Evolutionary conservation across 1,140 invertebrate genomes (phyloP).

Genomic region (Alviniconcha marisindica): DNA sequence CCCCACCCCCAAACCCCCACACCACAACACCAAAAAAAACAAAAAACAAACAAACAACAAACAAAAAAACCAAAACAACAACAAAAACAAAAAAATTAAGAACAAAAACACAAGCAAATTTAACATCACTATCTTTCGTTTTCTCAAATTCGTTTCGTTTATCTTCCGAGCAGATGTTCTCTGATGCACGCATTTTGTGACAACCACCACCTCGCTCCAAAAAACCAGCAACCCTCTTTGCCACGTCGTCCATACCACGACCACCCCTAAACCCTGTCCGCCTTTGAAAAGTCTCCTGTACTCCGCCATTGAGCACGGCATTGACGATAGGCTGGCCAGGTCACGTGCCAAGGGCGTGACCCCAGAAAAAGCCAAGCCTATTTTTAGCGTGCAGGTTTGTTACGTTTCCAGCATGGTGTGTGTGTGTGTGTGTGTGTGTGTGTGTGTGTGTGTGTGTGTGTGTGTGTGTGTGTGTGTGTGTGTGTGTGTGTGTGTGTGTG

Average conservation of each 20-base stretch:
- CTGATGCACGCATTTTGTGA: background rate
- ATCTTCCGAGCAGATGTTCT: background rate
- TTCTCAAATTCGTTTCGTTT: too few relatives aligned
- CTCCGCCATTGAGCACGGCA: conserved; percentile 37
- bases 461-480: background rate
- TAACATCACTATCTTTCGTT: too few relatives aligned
- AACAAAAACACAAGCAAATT: too few relatives aligned
- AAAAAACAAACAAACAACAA: too few relatives aligned
- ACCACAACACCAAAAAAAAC: too few relatives aligned
- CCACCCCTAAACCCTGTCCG: conserved; percentile 32
- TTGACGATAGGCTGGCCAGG: conserved; percentile 40
- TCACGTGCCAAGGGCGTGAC: conserved; percentile 26
- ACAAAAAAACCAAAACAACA: too few relatives aligned
- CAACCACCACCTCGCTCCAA: background rate
- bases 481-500: conserved; percentile 3
- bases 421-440: too few relatives aligned
- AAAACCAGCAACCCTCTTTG: background rate
- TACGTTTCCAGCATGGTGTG: too few relatives aligned
- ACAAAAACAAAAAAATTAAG: background rate
- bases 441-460: background rate
- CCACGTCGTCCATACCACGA: background rate
- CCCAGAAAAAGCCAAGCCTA: conserved; percentile 42
- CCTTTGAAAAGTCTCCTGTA: conserved; percentile 33
- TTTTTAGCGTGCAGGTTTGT: conserved; percentile 53
- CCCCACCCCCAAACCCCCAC: too few relatives aligned